A percentile compares a stretch with the other conserved stretches of the same genome.
Conservation (phyloP, 2,113 vertebrate genomes). For the Sapajus apella region DNA sequence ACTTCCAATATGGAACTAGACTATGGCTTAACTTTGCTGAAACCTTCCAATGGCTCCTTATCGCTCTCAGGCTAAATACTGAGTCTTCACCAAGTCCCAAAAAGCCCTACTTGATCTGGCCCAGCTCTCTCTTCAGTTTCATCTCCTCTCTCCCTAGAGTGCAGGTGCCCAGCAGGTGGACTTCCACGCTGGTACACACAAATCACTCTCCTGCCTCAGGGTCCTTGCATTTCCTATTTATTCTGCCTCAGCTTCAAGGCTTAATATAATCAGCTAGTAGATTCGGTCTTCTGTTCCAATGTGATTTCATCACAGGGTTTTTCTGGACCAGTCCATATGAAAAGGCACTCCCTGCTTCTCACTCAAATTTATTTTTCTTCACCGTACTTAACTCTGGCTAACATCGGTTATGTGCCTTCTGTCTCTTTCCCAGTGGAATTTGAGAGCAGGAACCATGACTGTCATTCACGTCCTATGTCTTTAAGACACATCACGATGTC, state of each 20-base stretch:
- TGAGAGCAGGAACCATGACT: background rate
- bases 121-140: no score
- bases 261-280: background rate
- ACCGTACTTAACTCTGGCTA: accelerated
- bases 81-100: accelerated
- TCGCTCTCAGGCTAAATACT: background rate
- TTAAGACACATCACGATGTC: background rate
- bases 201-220: background rate
- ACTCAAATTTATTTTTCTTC: background rate
- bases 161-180: no score
- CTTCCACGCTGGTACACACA: background rate
- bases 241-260: background rate
- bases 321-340: background rate
- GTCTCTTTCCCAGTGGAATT: background rate
- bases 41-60: background rate
- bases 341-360: background rate
- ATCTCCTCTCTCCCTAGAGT: no score
- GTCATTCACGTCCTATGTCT: background rate
- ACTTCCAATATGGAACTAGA: background rate
- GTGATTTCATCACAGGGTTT: background rate
- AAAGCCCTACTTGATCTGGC: background rate
- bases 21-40: background rate
- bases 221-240: background rate
- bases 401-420: background rate
- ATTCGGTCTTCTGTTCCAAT: background rate